phyloP scores from a whole-genome alignment of 2,113 vertebrate genomes.

The Oxyruncus cristatus region DNA sequence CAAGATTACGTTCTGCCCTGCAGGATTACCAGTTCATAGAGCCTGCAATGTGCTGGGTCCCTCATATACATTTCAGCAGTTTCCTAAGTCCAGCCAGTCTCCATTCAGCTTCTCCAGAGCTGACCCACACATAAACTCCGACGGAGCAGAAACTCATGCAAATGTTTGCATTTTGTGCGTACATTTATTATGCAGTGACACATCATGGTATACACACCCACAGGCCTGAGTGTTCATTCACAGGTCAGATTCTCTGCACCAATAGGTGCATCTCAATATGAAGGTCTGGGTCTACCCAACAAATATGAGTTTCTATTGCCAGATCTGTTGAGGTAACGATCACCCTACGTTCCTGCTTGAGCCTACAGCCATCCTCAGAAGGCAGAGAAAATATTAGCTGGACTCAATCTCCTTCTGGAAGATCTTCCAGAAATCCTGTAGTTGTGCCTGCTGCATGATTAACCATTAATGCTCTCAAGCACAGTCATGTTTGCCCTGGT shows the following conservation, averaged over 20 bases:
- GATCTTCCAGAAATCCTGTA: not conserved
- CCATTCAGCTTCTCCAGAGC: not conserved
- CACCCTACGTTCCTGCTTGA: not conserved
- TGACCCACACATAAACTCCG: not conserved
- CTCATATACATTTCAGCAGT: not conserved
- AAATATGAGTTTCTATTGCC: not conserved
- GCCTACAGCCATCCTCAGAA: not conserved
- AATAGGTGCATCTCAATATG: not conserved
- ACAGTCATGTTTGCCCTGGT: not conserved
- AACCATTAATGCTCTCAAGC: not conserved
- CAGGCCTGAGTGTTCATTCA: not conserved
- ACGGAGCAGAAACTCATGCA: not conserved
- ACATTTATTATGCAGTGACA: not conserved
- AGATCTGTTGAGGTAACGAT: not conserved
- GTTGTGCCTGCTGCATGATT: not conserved
- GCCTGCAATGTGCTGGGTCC: not conserved
- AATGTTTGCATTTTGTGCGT: not conserved
- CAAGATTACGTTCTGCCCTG: not conserved
- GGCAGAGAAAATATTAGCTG: not conserved
- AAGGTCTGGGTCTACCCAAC: not conserved
- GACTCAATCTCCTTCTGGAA: not conserved
- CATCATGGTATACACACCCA: not conserved
- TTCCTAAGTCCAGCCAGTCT: not conserved
- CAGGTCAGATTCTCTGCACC: not conserved
- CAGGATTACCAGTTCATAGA: not conserved